Evolutionary conservation across 2,797 vertebrate species (phyloP).

Genomic region (Aratinga solstitialis): DNA sequence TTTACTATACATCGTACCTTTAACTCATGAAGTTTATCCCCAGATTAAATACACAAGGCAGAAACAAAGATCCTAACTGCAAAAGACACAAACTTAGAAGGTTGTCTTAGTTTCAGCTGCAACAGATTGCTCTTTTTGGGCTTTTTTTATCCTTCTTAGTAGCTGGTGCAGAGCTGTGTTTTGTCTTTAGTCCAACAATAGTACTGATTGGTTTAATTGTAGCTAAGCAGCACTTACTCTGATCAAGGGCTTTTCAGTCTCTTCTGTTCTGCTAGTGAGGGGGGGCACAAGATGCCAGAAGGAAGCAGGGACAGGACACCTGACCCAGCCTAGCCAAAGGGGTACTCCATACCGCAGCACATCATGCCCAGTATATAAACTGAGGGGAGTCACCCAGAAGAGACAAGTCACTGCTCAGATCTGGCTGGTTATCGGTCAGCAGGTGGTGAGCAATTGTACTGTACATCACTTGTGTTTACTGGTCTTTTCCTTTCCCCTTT

Average conservation of each 20-base stretch:
- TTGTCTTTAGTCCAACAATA: not conserved
- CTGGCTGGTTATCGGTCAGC: not conserved
- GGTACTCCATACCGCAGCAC: not conserved
- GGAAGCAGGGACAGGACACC: not conserved
- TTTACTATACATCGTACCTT: not conserved
- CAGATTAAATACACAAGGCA: not conserved
- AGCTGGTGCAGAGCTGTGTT: not conserved
- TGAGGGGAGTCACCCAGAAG: not conserved
- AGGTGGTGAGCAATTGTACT: not conserved
- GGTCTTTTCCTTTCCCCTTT: not conserved
- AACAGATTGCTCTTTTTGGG: not conserved
- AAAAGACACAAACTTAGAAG: not conserved
- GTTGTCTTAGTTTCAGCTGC: not conserved
- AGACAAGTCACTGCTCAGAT: not conserved
- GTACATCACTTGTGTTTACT: not conserved
- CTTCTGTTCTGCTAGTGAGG: too few species aligned
- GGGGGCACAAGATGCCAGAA: not conserved
- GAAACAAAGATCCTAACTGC: not conserved
- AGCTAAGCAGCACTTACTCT: not conserved
- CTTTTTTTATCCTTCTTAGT: not conserved
- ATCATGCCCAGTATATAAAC: not conserved
- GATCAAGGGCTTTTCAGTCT: not conserved
- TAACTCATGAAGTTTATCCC: not conserved
- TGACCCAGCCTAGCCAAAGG: not conserved
- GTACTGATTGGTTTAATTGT: not conserved